Evolutionary conservation across 2,888 invertebrate species (phyloP), one percentile per base, ranked within the genome.

Genomic region (Muscina levida): DNA sequence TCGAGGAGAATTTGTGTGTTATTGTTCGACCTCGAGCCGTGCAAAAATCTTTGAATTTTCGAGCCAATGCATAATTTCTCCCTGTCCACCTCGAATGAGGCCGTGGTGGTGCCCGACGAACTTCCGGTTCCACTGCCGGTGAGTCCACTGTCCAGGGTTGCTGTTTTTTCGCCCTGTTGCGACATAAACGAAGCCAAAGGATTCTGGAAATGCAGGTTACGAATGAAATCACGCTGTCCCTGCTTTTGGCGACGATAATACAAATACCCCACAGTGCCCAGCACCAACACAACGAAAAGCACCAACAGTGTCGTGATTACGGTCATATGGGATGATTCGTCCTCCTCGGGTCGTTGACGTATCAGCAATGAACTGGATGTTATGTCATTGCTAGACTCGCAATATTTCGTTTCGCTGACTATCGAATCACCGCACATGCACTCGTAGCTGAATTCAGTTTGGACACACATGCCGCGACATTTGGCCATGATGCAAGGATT

Each of bases 391-490:
- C 70, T 82, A 2, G 82, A 78, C 2, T 86, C 83, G 83, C 92
- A 92, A 37, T 74, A 77, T 15, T 87, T 87, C 11, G 86, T 84
- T 68, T 90, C 88, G 19, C 84, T 82, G 0, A 92, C 89, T 22
- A 89, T 82, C 4, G 85, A 85, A 85, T 92, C 89, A 57, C 91
- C 90, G 83, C 94, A 94, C 79, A 94, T 87, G 84, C 94, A 94
- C 78, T 90, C 91, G 10, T 91, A 89, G 0, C 90, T 89, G 1
- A 88, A 85, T 56, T 91, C 90, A 10, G 91, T 91, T 44, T 92
- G 91, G 3, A 95, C 90, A 86, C 95, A 95, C 85, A 95, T 89
- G 73, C 93, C 92, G 0, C 90, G 87, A 85, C 95, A 95, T 24
- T 89, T 90, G 37, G 91, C 90, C 68, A 89, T 87, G 11, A 85